Base-by-base conservation (phyloP, 2,113 vertebrate species). In the Xiphophorus hellerii region DNA sequence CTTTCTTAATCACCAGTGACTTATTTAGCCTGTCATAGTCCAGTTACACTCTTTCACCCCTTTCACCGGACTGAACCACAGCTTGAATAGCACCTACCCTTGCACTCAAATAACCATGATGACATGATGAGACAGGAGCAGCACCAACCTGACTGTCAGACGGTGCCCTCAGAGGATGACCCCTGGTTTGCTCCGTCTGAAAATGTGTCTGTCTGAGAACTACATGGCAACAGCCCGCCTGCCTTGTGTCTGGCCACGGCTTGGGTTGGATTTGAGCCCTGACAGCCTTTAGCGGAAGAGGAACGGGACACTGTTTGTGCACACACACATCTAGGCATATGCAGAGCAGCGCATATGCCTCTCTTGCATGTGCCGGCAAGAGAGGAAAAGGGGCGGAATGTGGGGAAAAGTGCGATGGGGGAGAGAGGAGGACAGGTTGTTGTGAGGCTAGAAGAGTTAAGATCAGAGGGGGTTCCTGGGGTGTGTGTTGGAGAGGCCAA, bases 221-320 rank as follows among this genome's bases (percentile, higher is more conserved):
- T 63, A n/a, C 82, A 60, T 64, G 4, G 69, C 80, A 69, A 58
- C 68, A n/a, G 74, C 1, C 76, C n/a, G 62, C 60, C 72, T 71
- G 85, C 89, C 82, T 73, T 75, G 77, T 84, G 84, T 86, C 87
- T 87, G 83, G 84, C 87, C 88, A 84, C 79, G 73, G 78, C 90
- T 87, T 87, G 76, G 87, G 72, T 83, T 85, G 86, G 86, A 89
- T 54, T 20, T 27, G 61, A 76, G 88, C 89, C 86, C 80, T 76
- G 81, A 81, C 64, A 42, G 87, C 73, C 82, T 77, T 78, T 62
- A 75, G 78, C 58, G 29, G 82, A 82, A 85, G 82, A 64, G 71
- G 77, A 78, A 78, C 78, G 65, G 81, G 84, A 83, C 76, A 75
- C 70, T 68, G 63, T 83, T 73, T 54, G 22, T 11, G 51, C 51